Base-by-base conservation (phyloP, 37 sponge, comb jelly and placozoan species). In the Amphimedon queenslandica region DNA sequence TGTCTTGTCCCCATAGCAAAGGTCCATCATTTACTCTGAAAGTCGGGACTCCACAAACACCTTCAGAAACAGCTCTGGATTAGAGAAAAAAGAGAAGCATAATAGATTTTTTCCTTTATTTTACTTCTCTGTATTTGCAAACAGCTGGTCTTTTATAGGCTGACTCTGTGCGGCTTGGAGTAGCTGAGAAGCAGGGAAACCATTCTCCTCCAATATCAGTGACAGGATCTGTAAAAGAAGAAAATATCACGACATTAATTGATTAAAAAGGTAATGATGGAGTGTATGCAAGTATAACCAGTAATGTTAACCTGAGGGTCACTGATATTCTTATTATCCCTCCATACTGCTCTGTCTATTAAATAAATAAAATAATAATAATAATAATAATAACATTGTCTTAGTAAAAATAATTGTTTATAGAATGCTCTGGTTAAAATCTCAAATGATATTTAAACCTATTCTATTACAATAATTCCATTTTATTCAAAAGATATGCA, bases 1-100 rank as follows among this genome's bases (percentile, higher is more conserved):
- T 74, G 65, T 96, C 96, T 37, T 96, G 96, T 0, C 96, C 96
- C 87, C 87, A 96, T 6, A 88, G 41, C 29, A 72, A 16, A 36
- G 51, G 57, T 20, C 90, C 84, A n/a, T 74, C 75, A 42, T 96
- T 85, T 30, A 96, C 93, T 57, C 86, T 87, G 74, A 88, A 96
- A 18, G 68, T 77, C 1, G 96, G 96, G 0, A 86, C 90, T 23
- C 96, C 96, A 80, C 86, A 92, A 25, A 81, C 42, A 1, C 96
- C 96, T 34, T 63, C 73, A 5, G 63, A 71, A 0, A 92, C 67
- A 63, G 93, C 96, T 58, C 96, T 92, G 64, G 47, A 77, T 13
- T 23, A 71, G 60, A 10, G 35, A 58, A 64, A 3, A 53, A 40
- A 40, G 27, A 75, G 2, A 10, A 16, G 56, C 3, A 67, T 24